A percentile compares a stretch with the other conserved stretches of the same genome.
These are phyloP conservation scores for Gymnoscopelus microlampas DNA, from an alignment of 2,797 vertebrate genomes.

Conservation along the genomic window DNA sequence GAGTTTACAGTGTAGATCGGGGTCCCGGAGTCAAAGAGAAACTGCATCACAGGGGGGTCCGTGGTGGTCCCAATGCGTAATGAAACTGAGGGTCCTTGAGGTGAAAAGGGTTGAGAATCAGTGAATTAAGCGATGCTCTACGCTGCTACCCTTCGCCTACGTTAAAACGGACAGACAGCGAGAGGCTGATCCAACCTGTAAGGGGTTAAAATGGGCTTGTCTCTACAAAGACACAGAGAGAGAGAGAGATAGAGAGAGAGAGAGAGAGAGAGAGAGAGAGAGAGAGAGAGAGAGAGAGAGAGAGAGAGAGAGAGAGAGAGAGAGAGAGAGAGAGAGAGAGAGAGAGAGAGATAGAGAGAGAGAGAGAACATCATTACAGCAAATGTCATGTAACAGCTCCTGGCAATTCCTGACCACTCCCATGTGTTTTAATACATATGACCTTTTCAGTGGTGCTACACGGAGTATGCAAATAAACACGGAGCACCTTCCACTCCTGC, in stretches of 20 bases:
- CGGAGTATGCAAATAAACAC: constrained; percentile 56
- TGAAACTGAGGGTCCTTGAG: too few relatives aligned
- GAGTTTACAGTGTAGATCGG: too few relatives aligned
- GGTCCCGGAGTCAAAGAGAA: too few relatives aligned
- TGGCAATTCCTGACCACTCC: constrained; percentile 3
- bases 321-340: background rate
- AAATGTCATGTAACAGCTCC: constrained; percentile 42
- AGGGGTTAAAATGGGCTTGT: background rate
- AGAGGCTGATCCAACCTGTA: background rate
- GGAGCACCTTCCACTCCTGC: background rate
- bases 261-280: background rate
- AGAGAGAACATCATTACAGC: background rate
- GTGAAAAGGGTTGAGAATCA: too few relatives aligned
- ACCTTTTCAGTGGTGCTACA: constrained; percentile 40
- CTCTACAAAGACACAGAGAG: too few relatives aligned
- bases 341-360: background rate
- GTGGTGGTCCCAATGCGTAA: too few relatives aligned
- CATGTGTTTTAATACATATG: constrained; percentile 1
- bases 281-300: background rate
- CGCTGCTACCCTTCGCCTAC: too few relatives aligned
- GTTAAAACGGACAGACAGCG: too few relatives aligned
- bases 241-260: too few relatives aligned
- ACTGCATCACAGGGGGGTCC: too few relatives aligned
- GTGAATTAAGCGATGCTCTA: too few relatives aligned
- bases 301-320: background rate